These are phyloP conservation scores for Epizoanthus stellaris DNA, from an alignment of 92 coral and sea anemone species.

Conservation along the genomic window DNA sequence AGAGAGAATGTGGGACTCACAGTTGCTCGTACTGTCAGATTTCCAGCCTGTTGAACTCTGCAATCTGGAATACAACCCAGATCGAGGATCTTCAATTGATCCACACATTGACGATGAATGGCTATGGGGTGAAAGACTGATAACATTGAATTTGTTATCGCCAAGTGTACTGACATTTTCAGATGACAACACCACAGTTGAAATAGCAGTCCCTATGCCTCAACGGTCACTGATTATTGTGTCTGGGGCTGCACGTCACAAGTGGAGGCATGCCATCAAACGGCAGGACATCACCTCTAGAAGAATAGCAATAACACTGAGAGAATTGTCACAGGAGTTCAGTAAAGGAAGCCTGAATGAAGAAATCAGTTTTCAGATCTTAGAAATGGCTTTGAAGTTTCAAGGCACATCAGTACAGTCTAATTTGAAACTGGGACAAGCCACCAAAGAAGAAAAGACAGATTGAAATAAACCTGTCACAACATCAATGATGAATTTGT, in stretches of 20 bases:
- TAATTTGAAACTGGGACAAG: constrained; percentile 39
- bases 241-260: constrained; percentile 78
- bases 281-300: constrained; percentile 76
- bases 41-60: constrained; percentile 92
- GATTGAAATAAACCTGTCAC: neutral
- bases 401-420: constrained; percentile 77
- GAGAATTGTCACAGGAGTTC: constrained; percentile 88
- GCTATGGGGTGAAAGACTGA: constrained; percentile 97
- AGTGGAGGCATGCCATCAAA: constrained; percentile 94
- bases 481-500: neutral
- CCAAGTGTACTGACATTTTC: constrained; percentile 78
- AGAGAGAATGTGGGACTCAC: constrained; percentile 69
- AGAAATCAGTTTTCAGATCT: constrained; percentile 55
- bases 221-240: constrained; percentile 79
- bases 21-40: constrained; percentile 57
- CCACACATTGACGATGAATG: constrained; percentile 95
- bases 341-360: constrained; percentile 64
- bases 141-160: constrained; percentile 85
- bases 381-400: constrained; percentile 76
- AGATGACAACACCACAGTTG: constrained; percentile 37
- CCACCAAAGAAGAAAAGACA: neutral
- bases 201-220: constrained; percentile 82
- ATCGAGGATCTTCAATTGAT: constrained; percentile 92
- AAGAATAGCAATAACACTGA: constrained; percentile 87
- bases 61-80: constrained; percentile 88